A percentile compares a stretch with the other conserved stretches of the same genome.
These are phyloP conservation scores for Drosophila tristis DNA, from an alignment of 1,140 invertebrate genomes.

Conservation along the genomic window DNA sequence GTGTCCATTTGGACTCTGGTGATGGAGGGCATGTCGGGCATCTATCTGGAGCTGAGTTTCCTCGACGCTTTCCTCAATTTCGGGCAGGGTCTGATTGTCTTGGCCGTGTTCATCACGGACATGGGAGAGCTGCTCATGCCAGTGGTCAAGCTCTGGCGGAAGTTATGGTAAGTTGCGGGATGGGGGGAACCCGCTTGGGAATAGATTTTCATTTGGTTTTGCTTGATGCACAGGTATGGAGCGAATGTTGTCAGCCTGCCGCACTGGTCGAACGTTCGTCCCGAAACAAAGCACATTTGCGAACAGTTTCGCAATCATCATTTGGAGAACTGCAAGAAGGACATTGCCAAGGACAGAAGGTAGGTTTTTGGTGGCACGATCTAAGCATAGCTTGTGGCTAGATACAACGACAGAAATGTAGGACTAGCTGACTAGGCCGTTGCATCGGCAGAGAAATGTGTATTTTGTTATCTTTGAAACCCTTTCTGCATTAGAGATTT, in stretches of 20 bases:
- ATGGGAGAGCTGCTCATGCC: constrained; percentile 89
- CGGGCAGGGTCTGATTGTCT: constrained; percentile 93
- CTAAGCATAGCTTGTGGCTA: background rate
- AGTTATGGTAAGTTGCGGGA: constrained; percentile 84
- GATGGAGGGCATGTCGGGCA: constrained; percentile 93
- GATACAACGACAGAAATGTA: too few relatives aligned
- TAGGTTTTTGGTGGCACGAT: constrained; percentile 1
- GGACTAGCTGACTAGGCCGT: background rate
- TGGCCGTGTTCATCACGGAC: constrained; percentile 94
- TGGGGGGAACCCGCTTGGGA: too few relatives aligned
- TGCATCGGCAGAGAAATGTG: background rate
- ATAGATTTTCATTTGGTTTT: background rate
- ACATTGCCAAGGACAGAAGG: constrained; percentile 90
- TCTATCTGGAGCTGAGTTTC: constrained; percentile 96
- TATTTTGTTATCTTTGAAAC: background rate
- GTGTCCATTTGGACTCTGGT: constrained; percentile 94
- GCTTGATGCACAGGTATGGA: constrained; percentile 86
- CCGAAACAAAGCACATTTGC: constrained; percentile 92
- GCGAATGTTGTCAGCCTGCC: constrained; percentile 89
- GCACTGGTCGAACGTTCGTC: constrained; percentile 89
- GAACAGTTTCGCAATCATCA: constrained; percentile 95
- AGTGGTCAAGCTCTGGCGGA: constrained; percentile 86
- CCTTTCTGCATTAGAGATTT: constrained; percentile 13
- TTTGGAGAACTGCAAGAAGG: constrained; percentile 90
- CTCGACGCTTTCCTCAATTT: constrained; percentile 94